These are phyloP conservation scores for Drosophila percnosoma DNA, from an alignment of 2,888 invertebrate species.

Conservation along the genomic window DNA sequence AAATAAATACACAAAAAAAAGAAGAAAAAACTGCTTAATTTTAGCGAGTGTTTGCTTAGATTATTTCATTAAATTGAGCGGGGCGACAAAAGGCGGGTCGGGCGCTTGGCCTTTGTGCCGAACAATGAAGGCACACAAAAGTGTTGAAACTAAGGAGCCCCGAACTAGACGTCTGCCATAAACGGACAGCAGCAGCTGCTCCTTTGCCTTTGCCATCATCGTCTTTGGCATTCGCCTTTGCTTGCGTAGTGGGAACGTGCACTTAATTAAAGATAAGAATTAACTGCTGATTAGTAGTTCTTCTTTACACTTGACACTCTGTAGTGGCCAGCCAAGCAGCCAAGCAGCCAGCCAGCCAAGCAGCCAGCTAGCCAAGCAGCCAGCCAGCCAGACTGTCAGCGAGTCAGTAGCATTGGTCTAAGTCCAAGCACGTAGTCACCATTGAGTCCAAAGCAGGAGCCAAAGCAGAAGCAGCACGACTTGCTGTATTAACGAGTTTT, in stretches of 20 bases:
- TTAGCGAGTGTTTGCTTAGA: conserved; percentile 78
- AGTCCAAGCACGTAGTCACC: conserved; percentile 25
- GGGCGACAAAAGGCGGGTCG: conserved; percentile 61
- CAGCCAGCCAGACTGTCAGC: neutral
- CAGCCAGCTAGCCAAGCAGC: neutral
- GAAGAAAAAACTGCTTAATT: conserved; percentile 71
- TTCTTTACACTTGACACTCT: conserved; percentile 80
- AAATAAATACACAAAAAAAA: conserved; percentile 11
- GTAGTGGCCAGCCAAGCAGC: conserved; percentile 29
- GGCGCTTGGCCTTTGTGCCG: conserved; percentile 61
- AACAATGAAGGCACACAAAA: conserved; percentile 76
- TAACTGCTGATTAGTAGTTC: conserved; percentile 84
- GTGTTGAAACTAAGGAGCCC: conserved; percentile 60
- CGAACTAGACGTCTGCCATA: conserved; percentile 64
- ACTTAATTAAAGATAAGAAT: conserved; percentile 84
- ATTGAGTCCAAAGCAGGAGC: conserved; percentile 4
- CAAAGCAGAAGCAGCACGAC: conserved; percentile 56
- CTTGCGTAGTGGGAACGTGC: conserved; percentile 80
- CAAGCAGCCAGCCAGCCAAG: neutral
- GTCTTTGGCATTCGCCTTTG: conserved; percentile 22
- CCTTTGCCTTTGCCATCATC: conserved; percentile 3
- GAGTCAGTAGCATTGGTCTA: conserved; percentile 48
- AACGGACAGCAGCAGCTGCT: conserved; percentile 43
- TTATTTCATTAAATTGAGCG: conserved; percentile 80
- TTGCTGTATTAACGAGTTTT: conserved; percentile 72